Conservation (phyloP, 2,888 invertebrate species). For the Caenorhabditis plicata region DNA sequence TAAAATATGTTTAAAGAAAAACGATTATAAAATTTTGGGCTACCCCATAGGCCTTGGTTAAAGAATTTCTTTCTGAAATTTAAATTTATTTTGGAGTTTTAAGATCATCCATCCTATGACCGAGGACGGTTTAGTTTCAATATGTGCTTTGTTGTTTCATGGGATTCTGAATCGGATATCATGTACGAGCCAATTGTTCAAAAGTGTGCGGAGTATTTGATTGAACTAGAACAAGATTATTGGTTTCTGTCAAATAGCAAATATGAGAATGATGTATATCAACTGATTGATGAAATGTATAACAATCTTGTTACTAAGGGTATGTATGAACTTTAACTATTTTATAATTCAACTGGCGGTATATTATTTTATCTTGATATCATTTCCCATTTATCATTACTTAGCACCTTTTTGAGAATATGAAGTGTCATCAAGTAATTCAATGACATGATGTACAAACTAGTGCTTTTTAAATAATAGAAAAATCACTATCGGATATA, state of each 20-base stretch:
- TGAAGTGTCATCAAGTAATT: too few relatives aligned
- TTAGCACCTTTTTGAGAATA: too few relatives aligned
- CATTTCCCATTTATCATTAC: too few relatives aligned
- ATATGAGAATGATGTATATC: constrained; percentile 32
- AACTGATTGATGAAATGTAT: constrained; percentile 51
- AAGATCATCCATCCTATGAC: constrained; percentile 33
- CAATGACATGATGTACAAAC: too few relatives aligned
- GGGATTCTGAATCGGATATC: constrained; percentile 45
- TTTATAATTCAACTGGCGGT: too few relatives aligned
- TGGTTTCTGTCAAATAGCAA: constrained; percentile 41
- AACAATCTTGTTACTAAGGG: constrained; percentile 50
- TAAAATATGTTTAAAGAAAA: constrained; percentile 43
- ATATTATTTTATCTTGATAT: too few relatives aligned
- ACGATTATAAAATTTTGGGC: constrained; percentile 62
- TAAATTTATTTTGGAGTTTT: not conserved
- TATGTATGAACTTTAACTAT: too few relatives aligned
- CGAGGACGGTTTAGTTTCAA: constrained; percentile 56
- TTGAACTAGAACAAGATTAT: constrained; percentile 57
- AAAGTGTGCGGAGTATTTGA: constrained; percentile 62
- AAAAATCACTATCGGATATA: too few relatives aligned
- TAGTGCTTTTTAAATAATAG: too few relatives aligned
- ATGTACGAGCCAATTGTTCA: constrained; percentile 65
- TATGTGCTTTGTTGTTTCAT: constrained; percentile 61
- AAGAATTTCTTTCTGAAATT: not conserved
- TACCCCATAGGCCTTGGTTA: constrained; percentile 57